Base-by-base conservation (phyloP, 2,113 vertebrate species). In the Paedocypris sp. region DNA sequence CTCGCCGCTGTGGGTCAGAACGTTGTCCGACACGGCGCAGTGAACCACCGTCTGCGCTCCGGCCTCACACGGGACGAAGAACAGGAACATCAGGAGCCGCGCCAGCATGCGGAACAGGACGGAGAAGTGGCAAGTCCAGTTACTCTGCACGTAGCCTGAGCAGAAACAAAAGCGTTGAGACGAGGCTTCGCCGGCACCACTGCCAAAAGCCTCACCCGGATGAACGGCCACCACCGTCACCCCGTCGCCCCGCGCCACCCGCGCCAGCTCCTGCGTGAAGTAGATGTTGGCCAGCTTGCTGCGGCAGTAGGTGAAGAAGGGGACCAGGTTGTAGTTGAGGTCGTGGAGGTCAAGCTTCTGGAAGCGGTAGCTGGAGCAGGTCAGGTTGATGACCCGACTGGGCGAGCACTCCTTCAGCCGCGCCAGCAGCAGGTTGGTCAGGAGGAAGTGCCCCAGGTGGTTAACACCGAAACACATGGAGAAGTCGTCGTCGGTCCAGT, bases 251-350 rank as follows among this genome's bases (percentile, higher is more conserved):
- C 85, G 79, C 1, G 67, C 75, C 42, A 84, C 72, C 26, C 73
- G 77, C 6, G 67, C 80, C 50, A 89, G 75, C 47, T 89, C 86
- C 66, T 84, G 81, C 36, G 81, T 87, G 74, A 89, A 89, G 77
- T 87, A 87, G 57, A 87, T 77, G 70, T 88, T 87, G 18, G 85
- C 85, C 75, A 89, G 75, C 64, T 89, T 89, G 70, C 86, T 89
- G 62, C 85, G 83, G 72, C 83, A 84, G 75, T 86, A 87, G 39
- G 86, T 84, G 76, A 88, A 86, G 58, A 88, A 83, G 13, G 84
- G 85, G 43, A 85, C 72, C 19, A 85, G 78, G 67, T 87, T 87
- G 77, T 87, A 88, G 76, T 87, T 88, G 28, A 90, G 79, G 65
- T 88, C 84, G 61, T 83, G 76, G 47, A 89, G 85, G 78, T 89